Evolutionary conservation across 2,888 invertebrate genomes (phyloP).

Genomic region (Sphinx pinastri): DNA sequence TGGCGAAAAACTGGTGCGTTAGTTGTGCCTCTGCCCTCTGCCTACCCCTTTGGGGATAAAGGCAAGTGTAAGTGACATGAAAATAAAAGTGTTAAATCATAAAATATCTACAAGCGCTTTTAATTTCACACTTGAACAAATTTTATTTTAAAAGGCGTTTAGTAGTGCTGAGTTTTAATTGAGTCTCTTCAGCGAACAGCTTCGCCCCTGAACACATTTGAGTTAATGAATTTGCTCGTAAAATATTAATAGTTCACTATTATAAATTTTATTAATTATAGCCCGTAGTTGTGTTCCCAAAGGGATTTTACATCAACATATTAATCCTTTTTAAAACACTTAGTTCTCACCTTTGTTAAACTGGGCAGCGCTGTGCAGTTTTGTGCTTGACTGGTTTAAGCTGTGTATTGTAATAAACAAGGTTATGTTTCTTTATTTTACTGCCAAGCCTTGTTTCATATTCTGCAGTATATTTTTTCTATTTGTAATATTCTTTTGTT

Average conservation of each 20-base stretch:
- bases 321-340: not conserved
- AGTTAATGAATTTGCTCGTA: constrained; percentile 25
- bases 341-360: no score
- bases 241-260: constrained; percentile 15
- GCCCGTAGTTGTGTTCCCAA: not conserved
- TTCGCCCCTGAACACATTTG: constrained; percentile 8
- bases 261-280: not conserved
- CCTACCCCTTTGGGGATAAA: no score
- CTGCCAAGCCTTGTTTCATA: no score
- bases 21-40: no score
- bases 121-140: not conserved
- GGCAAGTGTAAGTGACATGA: not conserved
- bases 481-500: no score
- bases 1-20: no score
- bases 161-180: constrained; percentile 8
- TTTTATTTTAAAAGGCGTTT: constrained; percentile 1
- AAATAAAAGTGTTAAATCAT: not conserved
- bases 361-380: no score
- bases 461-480: no score
- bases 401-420: no score
- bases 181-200: constrained; percentile 10
- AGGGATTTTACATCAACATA: no score
- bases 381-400: not conserved
- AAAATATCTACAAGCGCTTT: not conserved
- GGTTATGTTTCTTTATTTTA: no score